A percentile compares a stretch with the other conserved stretches of the same genome.
Conservation (phyloP, 2,888 invertebrate species). For the Melolontha melolontha region DNA sequence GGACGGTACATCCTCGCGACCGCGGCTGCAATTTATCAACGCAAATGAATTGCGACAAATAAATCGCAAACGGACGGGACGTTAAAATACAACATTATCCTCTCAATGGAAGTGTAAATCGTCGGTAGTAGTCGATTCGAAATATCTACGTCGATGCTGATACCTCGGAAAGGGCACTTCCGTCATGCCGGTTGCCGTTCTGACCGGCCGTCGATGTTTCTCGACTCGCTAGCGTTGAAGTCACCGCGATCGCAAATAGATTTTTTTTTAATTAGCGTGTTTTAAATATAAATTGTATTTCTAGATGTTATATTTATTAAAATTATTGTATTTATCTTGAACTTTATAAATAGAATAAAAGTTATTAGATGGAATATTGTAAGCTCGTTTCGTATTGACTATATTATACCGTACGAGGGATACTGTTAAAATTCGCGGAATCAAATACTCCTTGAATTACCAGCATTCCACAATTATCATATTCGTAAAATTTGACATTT, state of each 20-base stretch:
- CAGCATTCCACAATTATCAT: too few species aligned
- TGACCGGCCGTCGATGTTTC: constrained; percentile 54
- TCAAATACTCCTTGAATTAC: too few species aligned
- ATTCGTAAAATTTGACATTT: too few species aligned
- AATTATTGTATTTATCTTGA: too few species aligned
- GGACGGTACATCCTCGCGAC: constrained; percentile 11
- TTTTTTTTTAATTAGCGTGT: not conserved
- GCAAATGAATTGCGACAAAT: constrained; percentile 40
- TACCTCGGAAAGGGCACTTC: constrained; percentile 27
- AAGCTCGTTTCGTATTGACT: too few species aligned
- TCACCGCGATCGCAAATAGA: not conserved
- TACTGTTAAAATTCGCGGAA: too few species aligned
- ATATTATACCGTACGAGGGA: too few species aligned
- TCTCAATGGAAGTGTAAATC: constrained; percentile 40
- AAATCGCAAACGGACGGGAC: constrained; percentile 32
- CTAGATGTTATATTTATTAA: not conserved
- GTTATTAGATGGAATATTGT: too few species aligned
- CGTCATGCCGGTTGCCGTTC: constrained; percentile 49
- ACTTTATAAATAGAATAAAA: too few species aligned
- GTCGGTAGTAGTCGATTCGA: constrained; percentile 31
- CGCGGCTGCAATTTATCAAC: constrained; percentile 37
- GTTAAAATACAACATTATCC: constrained; percentile 40
- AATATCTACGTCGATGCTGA: constrained; percentile 16
- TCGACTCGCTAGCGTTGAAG: constrained; percentile 17
- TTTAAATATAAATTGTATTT: not conserved